Evolutionary conservation across 1,140 invertebrate species (phyloP), one percentile per base, ranked within the genome.

Genomic region (Lerema accius): DNA sequence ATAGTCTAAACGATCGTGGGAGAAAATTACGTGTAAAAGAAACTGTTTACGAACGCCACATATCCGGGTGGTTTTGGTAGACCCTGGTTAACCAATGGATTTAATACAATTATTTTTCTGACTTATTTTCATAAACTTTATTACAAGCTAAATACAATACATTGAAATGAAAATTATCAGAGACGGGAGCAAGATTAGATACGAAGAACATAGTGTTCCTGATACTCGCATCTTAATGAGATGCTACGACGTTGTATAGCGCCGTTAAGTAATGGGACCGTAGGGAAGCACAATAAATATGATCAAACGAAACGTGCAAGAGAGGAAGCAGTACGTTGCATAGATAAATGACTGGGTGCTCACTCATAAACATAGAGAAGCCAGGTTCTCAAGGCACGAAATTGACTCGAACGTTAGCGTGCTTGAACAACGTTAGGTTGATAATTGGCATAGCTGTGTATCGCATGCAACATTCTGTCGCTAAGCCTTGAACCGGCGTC

Each of bases 221-320:
- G 64, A 78, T 80, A 69, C 72, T 69, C 77, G 55, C 67, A 56
- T 75, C 56, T 59, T 87, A 85, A 85, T 87, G 81, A 87, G 84
- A 78, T 72, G 67, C 71, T 74, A 71, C 58, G 66, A 51, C 37
- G 45, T 53, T 61, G 73, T 78, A 73, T 69, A 77, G 67, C 70
- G 35, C 51, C 39, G 63, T 69, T 78, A 84, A 88, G 62, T 83
- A 84, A 88, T 85, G 73, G 70, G 64, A 72, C 63, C 26, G 51
- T 50, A 69, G 61, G 49, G 59, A 65, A 59, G 46, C 65, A 76
- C 74, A 73, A 84, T 83, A 86, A 89, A 89, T 82, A 85, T 85
- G 83, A 86, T 82, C 78, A 80, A 84, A 84, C 75, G 80, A 84
- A 89, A 86, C 82, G 76, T 77, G 79, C 75, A 75, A 73, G 78